Percentiles rank a stretch among this genome's conserved stretches.
Evolutionary conservation across 2,113 vertebrate genomes (phyloP).

Genomic region (Eupsittula cactorum): DNA sequence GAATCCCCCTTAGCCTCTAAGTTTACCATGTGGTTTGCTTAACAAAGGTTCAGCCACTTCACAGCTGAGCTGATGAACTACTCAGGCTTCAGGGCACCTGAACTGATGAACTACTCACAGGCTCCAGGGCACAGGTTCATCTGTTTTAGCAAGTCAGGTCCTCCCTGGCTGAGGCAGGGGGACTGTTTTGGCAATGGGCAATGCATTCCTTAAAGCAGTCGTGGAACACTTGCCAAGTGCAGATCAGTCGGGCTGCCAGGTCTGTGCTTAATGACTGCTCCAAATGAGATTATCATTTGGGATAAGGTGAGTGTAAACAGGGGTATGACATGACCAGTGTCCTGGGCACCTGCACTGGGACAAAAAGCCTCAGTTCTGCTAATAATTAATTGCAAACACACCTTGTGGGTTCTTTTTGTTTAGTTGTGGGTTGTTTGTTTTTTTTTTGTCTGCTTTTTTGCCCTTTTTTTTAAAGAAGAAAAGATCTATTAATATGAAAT

Average conservation of each 20-base stretch:
- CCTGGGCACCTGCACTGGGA: background rate
- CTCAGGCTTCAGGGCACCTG: background rate
- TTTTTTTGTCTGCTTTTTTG: background rate
- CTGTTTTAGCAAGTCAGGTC: background rate
- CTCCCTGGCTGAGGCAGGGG: background rate
- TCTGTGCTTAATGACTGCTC: background rate
- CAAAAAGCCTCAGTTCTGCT: background rate
- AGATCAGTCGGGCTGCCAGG: background rate
- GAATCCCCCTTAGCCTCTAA: background rate
- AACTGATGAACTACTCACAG: background rate
- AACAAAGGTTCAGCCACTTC: background rate
- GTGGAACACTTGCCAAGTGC: background rate
- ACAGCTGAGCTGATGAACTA: background rate
- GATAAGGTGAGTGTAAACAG: background rate
- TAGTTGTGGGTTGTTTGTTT: background rate
- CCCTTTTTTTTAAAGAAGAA: background rate
- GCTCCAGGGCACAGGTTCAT: background rate
- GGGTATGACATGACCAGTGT: background rate
- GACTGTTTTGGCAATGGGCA: background rate
- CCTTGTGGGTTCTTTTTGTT: background rate
- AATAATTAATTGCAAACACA: background rate
- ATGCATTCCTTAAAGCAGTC: background rate
- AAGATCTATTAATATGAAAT: background rate
- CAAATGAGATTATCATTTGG: background rate
- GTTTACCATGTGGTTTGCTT: background rate